Base-by-base conservation (phyloP, 2,888 invertebrate species). In the Lamproptera curius region DNA sequence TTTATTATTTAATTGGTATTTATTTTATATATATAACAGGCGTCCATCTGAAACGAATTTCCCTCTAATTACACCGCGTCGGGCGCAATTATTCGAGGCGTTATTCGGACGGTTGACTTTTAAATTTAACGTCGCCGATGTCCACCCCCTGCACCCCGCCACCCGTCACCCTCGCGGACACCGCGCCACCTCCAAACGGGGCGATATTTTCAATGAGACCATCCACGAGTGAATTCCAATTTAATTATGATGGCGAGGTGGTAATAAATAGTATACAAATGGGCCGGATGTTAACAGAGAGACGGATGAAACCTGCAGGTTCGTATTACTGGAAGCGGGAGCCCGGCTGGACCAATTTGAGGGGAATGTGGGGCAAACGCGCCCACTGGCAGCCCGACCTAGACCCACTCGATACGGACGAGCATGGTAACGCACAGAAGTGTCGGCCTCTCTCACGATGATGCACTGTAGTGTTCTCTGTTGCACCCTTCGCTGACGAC, bases 301-400 rank as follows among this genome's bases (percentile, higher is more conserved):
- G 35, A n/a, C 40, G 20, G 2, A 34, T 37, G 14, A 50, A 50
- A 51, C 65, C 73, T 55, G 76, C 84, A 92, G 92, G 93, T 67
- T 89, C 92, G 58, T 87, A 82, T 68, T 93, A 93, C 92, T 93
- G 92, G 67, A 94, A 94, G 79, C 89, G 94, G 51, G 93, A 94
- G 66, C 92, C 93, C 9, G 92, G 92, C 71, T 94, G 94, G 94
- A 93, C 92, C 70, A 93, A 93, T 73, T 84, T 94, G 60, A 92
- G 93, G 77, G 94, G 94, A 51, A 91, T 94, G 77, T 94, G 94
- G 94, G 94, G 94, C 62, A 93, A 94, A 74, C 89, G 94, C 52
- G 82, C 74, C 70, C 76, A 76, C 70, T 82, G 76, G 51, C 79
- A 78, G 13, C 38, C 42, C 80, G 52, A 45, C 54, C 61, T 59